phyloP scores from a whole-genome alignment of 2,113 vertebrate species.

The Ptychochromis oligacanthus region DNA sequence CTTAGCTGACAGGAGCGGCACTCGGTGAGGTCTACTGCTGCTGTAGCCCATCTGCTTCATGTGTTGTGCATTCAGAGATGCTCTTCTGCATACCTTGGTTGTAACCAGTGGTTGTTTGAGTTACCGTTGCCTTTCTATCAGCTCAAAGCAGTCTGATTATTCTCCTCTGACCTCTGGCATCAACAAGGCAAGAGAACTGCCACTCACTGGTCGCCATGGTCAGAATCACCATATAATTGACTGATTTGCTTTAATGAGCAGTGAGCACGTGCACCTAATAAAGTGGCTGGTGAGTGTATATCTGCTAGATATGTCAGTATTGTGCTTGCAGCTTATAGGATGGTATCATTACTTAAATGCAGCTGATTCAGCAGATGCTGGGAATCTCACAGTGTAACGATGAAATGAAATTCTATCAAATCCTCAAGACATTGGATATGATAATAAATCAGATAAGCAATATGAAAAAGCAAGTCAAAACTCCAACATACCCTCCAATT shows the following conservation, averaged over 20 bases:
- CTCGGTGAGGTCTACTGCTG: too few species aligned
- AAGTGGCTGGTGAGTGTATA: background rate
- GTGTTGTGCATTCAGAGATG: too few species aligned
- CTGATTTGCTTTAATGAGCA: background rate
- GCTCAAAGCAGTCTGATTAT: too few species aligned
- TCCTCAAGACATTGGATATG: background rate
- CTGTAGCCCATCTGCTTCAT: too few species aligned
- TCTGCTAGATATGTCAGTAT: background rate
- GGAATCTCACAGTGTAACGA: background rate
- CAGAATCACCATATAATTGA: background rate
- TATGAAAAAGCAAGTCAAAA: background rate
- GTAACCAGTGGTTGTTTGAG: too few species aligned
- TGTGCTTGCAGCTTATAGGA: background rate
- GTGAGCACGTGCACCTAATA: background rate
- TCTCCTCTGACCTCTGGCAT: too few species aligned
- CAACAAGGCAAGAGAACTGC: background rate
- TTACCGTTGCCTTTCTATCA: too few species aligned
- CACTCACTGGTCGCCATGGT: too few species aligned
- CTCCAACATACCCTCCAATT: background rate
- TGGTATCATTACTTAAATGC: background rate
- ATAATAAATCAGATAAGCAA: background rate
- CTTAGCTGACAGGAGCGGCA: too few species aligned
- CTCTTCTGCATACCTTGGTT: too few species aligned
- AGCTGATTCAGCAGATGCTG: slow-evolving; percentile 22
- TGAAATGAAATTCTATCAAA: background rate